Evolutionary conservation across 2,888 invertebrate species (phyloP), one percentile per base, ranked within the genome.

Genomic region (Operophtera brumata): DNA sequence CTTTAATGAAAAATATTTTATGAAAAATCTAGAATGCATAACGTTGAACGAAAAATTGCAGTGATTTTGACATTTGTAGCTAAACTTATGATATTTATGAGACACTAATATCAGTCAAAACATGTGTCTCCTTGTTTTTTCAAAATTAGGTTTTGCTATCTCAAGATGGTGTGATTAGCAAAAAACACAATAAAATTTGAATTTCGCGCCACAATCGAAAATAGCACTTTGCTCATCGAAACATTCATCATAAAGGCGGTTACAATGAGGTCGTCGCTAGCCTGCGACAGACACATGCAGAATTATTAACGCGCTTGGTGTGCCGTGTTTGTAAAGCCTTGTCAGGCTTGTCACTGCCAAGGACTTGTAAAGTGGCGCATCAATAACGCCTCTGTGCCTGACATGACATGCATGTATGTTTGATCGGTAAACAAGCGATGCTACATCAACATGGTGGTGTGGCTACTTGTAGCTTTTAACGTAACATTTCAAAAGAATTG

Each of bases 271-370:
- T 45, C 45, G 53, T 45, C 30, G 51, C 44, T 50, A 64, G 67
- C 48, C 47, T 48, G 43, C 30, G 53, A 57, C 63, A 58, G 40
- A 43, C 30, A 45, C 49, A 54, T 47, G 55, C 54, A 53, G 50
- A 56, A 53, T 59, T 61, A 62, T 65, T 63, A 66, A 68, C 61
- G 49, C 48, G 36, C 44, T 40, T 35, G 46, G 46, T 37, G 42
- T 39, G 43, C 53, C 52, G 48, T 59, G 54, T 59, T 57, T 57
- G 57, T 50, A 54, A 54, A 56, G 55, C 57, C 46, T 50, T 52
- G 52, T 32, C 40, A 54, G 48, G 54, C 65, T 64, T 66, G 71
- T 67, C 71, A 69, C 64, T 71, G 72, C 64, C 70, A 66, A 62
- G 65, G 69, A 57, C 71, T 48, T 52, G 25, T 30, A 30, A 20